Evolutionary conservation across 2,797 vertebrate genomes (phyloP), one percentile per base, ranked within the genome.

Genomic region (Phalloptychus januarius): DNA sequence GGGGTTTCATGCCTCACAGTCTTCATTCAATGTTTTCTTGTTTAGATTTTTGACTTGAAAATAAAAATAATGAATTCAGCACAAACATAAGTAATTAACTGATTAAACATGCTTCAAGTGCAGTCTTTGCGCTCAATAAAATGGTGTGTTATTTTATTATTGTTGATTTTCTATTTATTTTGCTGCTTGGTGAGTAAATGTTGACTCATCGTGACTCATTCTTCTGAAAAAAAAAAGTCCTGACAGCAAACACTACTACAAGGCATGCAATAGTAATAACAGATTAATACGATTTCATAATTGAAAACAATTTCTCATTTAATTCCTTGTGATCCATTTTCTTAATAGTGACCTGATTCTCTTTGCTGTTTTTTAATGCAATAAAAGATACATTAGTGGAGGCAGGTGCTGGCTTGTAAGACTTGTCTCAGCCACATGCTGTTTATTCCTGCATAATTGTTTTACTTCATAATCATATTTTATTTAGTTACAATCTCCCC

Each of bases 121-220:
- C 20, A 40, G 31, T 75, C 54, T 85, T 74, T 63, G n/a, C 74
- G 11, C 48, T 76, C 61, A 15, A 46, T 44, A 38, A 75, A 81
- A 70, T 65, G 16, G 16, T 65, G 65, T 44, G 31, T 28, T 78
- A 31, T 65, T 71, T 82, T 74, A 58, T 83, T 73, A 70, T 71
- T 72, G 54, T 72, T 79, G 25, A 77, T 81, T 85, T 83, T 85
- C 61, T 42, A 48, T 54, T 83, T 80, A 61, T 72, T 84, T 74
- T 76, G 71, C 74, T 79, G 71, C 76, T 75, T 42, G 75, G 54
- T 84, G 83, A 89, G 72, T 78, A 82, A 82, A 79, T 56, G 73
- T 81, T 89, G 81, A 87, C 80, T 91, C 81, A 86, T 5, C 7
- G 56, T 89, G 88, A 93, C 78, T 91, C 85, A 86, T 89, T 86